A percentile compares a stretch with the other conserved stretches of the same genome.
Conservation (phyloP, 2,888 invertebrate genomes). For the Embidobia sp. region DNA sequence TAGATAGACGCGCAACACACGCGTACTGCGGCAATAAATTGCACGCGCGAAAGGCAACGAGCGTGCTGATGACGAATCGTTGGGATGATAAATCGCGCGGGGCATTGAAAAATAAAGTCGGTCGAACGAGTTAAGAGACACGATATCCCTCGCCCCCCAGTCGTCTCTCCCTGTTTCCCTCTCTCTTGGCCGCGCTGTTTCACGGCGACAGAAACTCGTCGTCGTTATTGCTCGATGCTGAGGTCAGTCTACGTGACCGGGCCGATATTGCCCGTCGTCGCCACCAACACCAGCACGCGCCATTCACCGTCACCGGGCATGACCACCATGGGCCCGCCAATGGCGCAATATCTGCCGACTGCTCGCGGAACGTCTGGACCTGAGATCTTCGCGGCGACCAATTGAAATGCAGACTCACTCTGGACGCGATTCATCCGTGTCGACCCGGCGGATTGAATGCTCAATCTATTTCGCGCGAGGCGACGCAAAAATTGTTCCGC, state of each 20-base stretch:
- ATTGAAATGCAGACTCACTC: slow-evolving; percentile 53
- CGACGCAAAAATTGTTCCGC: slow-evolving; percentile 22
- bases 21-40: slow-evolving; percentile 7
- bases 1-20: background rate
- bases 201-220: slow-evolving; percentile 52
- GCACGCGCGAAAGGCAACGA: background rate
- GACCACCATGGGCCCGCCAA: slow-evolving; percentile 73
- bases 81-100: slow-evolving; percentile 20
- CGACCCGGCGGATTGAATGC: slow-evolving; percentile 35
- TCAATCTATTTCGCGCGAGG: slow-evolving; percentile 36
- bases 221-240: slow-evolving; percentile 80
- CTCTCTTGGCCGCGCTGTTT: slow-evolving; percentile 6
- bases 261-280: slow-evolving; percentile 77
- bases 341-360: slow-evolving; percentile 76
- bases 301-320: slow-evolving; percentile 65
- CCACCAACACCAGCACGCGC: slow-evolving; percentile 71
- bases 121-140: slow-evolving; percentile 14
- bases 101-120: slow-evolving; percentile 31
- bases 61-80: slow-evolving; percentile 25
- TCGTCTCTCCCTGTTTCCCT: background rate
- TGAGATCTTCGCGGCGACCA: slow-evolving; percentile 43
- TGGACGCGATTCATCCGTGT: slow-evolving; percentile 37
- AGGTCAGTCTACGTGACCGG: slow-evolving; percentile 81
- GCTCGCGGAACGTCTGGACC: slow-evolving; percentile 54
- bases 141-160: background rate